phyloP scores from a whole-genome alignment of 2,797 vertebrate species.

The Characodon lateralis region DNA sequence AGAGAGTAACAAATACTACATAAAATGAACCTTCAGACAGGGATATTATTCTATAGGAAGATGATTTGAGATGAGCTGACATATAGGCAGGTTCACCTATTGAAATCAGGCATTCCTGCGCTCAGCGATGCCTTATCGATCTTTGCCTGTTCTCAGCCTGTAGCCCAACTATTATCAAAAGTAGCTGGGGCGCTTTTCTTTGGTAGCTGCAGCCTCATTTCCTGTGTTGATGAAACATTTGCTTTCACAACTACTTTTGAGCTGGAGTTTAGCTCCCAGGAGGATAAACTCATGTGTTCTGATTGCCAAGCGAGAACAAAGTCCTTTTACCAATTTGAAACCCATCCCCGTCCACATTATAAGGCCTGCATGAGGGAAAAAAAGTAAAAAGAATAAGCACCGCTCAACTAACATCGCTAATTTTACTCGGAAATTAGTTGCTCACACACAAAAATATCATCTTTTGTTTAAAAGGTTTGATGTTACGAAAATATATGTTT shows the following conservation, averaged over 20 bases:
- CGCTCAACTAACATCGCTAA: neutral
- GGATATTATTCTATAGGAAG: neutral
- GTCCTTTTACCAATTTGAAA: conserved; percentile 31
- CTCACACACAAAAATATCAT: neutral
- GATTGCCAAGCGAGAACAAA: conserved; percentile 47
- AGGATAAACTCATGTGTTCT: conserved; percentile 29
- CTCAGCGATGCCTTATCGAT: conserved; percentile 42
- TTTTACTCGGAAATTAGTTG: neutral
- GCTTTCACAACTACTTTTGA: conserved; percentile 30
- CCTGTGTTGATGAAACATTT: conserved; percentile 39
- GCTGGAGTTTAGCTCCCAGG: conserved; percentile 35
- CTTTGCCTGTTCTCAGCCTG: conserved; percentile 12
- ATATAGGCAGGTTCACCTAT: conserved; percentile 25
- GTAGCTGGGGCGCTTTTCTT: conserved; percentile 27
- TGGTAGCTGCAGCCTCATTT: conserved; percentile 38
- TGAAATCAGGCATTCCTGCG: conserved; percentile 41
- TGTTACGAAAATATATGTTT: neutral
- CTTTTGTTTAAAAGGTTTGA: neutral
- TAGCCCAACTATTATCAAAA: conserved; percentile 42
- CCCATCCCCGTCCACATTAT: too few relatives aligned
- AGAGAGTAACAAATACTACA: conserved; percentile 11
- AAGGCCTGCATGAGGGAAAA: neutral
- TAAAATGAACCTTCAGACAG: conserved; percentile 17
- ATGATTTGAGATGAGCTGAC: conserved; percentile 21
- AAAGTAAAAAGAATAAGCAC: neutral